Conservation (phyloP, 2,888 invertebrate species). For the Imbricaverruca yamaguchii region DNA sequence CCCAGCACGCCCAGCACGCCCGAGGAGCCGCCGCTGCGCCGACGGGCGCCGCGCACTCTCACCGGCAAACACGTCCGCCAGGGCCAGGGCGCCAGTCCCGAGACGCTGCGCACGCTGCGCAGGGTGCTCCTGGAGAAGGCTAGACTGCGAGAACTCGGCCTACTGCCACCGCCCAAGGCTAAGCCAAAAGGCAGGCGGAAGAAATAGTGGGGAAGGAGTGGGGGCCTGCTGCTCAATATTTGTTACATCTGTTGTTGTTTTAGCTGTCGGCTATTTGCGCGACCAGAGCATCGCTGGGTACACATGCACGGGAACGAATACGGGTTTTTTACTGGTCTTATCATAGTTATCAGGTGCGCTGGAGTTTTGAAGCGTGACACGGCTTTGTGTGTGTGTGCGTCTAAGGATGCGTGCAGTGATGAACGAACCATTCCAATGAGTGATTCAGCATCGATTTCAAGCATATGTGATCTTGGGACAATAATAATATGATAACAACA, state of each 20-base stretch:
- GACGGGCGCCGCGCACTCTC: conserved; percentile 43
- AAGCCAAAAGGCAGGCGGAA: not conserved
- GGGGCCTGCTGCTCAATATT: not conserved
- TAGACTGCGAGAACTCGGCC: conserved; percentile 27
- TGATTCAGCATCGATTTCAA: no score
- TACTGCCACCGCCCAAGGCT: conserved; percentile 9
- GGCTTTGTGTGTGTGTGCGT: no score
- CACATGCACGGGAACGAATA: not conserved
- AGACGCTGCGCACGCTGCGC: conserved; percentile 42
- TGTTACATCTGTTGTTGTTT: not conserved
- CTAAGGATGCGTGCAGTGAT: no score
- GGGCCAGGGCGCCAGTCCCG: conserved; percentile 44
- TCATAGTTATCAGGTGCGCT: no score
- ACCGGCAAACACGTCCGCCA: conserved; percentile 44
- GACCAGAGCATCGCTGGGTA: not conserved
- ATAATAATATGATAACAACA: no score
- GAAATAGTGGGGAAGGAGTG: not conserved
- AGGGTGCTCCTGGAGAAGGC: conserved; percentile 43
- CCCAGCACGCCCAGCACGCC: not conserved
- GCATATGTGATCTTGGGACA: no score
- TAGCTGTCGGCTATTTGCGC: not conserved
- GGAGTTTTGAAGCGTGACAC: no score
- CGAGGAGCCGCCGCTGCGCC: conserved; percentile 25
- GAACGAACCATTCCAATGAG: no score
- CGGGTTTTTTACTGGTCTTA: not conserved